Evolutionary conservation across 2,888 invertebrate species (phyloP).

Genomic region (Polydrusus tereticollis): DNA sequence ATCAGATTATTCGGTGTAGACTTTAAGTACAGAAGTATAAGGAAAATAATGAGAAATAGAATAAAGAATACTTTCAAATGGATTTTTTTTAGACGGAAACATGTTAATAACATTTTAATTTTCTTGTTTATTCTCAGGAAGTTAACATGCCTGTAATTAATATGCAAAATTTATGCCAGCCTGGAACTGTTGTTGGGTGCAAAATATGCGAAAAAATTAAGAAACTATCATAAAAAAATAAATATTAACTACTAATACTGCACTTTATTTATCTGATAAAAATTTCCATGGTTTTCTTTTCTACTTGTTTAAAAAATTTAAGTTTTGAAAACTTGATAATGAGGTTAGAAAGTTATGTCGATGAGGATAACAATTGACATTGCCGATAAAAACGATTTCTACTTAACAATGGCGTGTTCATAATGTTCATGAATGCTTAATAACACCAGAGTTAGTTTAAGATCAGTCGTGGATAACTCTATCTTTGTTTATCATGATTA

Average conservation of each 20-base stretch:
- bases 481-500: no score
- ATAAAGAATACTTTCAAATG: constrained; percentile 52
- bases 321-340: not conserved
- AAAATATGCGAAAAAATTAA: not conserved
- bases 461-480: no score
- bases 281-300: not conserved
- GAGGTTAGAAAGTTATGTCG: constrained; percentile 3
- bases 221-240: not conserved
- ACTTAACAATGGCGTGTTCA: not conserved
- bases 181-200: not conserved
- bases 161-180: constrained; percentile 22
- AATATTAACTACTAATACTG: not conserved
- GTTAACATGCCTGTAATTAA: constrained; percentile 5
- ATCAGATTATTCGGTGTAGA: constrained; percentile 2
- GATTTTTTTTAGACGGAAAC: constrained; percentile 56
- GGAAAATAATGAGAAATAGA: constrained; percentile 32
- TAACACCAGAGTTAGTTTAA: no score
- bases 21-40: constrained; percentile 42
- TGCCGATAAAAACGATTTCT: constrained; percentile 4
- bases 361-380: not conserved
- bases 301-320: not conserved
- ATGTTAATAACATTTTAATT: constrained; percentile 56
- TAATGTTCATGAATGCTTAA: no score
- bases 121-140: not conserved
- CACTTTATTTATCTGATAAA: not conserved